Evolutionary conservation across 2,113 vertebrate genomes (phyloP).

Genomic region (Chaetodon auriga): DNA sequence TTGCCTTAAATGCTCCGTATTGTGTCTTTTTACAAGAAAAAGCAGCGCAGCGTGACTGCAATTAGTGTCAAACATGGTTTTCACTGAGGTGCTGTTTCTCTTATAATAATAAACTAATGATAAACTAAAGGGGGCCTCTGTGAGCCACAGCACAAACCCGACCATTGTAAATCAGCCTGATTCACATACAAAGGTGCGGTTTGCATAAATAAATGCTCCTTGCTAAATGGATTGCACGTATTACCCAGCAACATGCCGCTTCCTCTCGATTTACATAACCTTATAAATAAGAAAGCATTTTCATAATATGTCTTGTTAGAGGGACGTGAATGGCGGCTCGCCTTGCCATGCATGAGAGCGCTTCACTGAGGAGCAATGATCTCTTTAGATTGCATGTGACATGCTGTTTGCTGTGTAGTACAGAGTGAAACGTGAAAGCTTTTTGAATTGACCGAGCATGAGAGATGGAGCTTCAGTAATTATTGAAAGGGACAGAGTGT

Average conservation of each 20-base stretch:
- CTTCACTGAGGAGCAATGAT: slow-evolving; percentile 66
- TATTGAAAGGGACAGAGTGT: slow-evolving; percentile 66
- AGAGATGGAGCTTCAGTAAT: slow-evolving; percentile 70
- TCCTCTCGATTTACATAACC: slow-evolving; percentile 46
- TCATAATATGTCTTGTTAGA: slow-evolving; percentile 32
- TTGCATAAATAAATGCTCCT: slow-evolving; percentile 49
- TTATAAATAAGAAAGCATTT: slow-evolving; percentile 62
- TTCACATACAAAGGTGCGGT: slow-evolving; percentile 29
- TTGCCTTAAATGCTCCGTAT: neutral
- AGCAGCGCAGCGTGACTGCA: neutral
- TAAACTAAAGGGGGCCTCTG: slow-evolving; percentile 37
- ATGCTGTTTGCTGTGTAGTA: slow-evolving; percentile 44
- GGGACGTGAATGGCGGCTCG: slow-evolving; percentile 9
- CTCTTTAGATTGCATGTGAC: slow-evolving; percentile 54
- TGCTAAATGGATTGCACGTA: slow-evolving; percentile 48
- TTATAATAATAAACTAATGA: slow-evolving; percentile 13
- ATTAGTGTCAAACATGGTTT: neutral
- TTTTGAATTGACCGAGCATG: slow-evolving; percentile 68
- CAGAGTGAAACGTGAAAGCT: slow-evolving; percentile 59
- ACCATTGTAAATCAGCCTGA: slow-evolving; percentile 38
- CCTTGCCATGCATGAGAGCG: slow-evolving; percentile 47
- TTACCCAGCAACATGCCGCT: slow-evolving; percentile 39
- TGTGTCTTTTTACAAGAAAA: neutral
- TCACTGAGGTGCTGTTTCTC: neutral
- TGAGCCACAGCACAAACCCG: slow-evolving; percentile 14